A percentile compares a stretch with the other conserved stretches of the same genome.
These are phyloP conservation scores for Zaprionus tsacasi DNA, from an alignment of 1,140 invertebrate species.

Conservation along the genomic window DNA sequence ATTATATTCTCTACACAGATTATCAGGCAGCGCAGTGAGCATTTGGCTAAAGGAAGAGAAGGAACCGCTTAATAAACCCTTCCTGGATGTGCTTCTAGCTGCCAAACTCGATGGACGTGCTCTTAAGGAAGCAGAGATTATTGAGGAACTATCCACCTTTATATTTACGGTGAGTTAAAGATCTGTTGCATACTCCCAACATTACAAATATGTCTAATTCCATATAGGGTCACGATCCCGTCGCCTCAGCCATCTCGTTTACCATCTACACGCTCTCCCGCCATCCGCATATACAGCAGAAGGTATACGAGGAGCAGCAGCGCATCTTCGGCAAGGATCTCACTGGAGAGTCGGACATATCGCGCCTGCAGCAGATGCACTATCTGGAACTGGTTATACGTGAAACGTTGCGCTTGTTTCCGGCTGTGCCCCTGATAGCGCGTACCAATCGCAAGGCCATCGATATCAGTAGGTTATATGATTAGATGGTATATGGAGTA, in stretches of 20 bases:
- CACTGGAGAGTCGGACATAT: conserved; percentile 72
- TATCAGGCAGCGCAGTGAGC: conserved; percentile 47
- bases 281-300: conserved; percentile 84
- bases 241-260: conserved; percentile 70
- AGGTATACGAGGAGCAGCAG: conserved; percentile 86
- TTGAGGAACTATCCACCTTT: conserved; percentile 90
- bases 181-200: not conserved
- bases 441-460: conserved; percentile 86
- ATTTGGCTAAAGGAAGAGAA: conserved; percentile 16
- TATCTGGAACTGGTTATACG: conserved; percentile 90
- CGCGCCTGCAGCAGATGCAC: conserved; percentile 86
- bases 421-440: conserved; percentile 89
- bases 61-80: conserved; percentile 43
- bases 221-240: conserved; percentile 86
- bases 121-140: conserved; percentile 88
- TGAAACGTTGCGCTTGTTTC: conserved; percentile 88
- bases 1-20: conserved; percentile 41
- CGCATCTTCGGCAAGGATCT: conserved; percentile 84
- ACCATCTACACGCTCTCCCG: conserved; percentile 73
- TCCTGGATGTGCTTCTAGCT: conserved; percentile 68
- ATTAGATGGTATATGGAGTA: not conserved
- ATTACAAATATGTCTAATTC: not conserved
- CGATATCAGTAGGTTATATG: conserved; percentile 85
- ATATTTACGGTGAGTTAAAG: conserved; percentile 88
- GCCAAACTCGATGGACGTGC: conserved; percentile 85